A percentile compares a stretch with the other conserved stretches of the same genome.
Evolutionary conservation across 53 echinoderm and acorn worm species (phyloP).

Genomic region (Patiria pectinifera): DNA sequence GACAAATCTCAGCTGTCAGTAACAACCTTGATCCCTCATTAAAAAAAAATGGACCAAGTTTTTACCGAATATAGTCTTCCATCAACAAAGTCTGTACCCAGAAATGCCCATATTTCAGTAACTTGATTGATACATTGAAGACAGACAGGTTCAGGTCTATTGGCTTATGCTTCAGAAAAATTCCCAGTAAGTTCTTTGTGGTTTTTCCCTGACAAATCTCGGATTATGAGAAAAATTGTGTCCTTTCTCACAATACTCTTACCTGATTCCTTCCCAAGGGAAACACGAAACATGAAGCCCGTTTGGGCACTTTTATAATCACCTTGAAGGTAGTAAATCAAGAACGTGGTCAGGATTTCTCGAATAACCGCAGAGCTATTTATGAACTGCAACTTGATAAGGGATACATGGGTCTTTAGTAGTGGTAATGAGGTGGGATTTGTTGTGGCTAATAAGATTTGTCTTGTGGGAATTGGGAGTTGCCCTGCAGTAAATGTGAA

Average conservation of each 20-base stretch:
- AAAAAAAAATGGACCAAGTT: background rate
- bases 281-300: background rate
- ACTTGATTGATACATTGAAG: constrained; percentile 7
- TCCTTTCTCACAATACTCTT: background rate
- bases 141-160: background rate
- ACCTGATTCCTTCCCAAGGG: background rate
- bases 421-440: background rate
- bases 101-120: background rate
- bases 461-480: background rate
- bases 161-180: background rate
- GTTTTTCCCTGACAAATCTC: background rate
- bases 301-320: background rate
- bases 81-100: background rate
- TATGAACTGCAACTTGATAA: background rate
- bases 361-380: background rate
- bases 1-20: background rate
- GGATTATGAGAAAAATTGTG: background rate
- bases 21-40: background rate
- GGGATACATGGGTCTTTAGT: background rate
- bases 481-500: background rate
- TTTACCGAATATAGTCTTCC: background rate
- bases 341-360: background rate
- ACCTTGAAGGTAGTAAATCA: background rate
- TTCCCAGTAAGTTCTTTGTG: background rate
- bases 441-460: background rate